Percentiles rank a stretch among this genome's conserved stretches.
Conservation (phyloP, 1,140 invertebrate genomes). For the Drosophila sechellia region DNA sequence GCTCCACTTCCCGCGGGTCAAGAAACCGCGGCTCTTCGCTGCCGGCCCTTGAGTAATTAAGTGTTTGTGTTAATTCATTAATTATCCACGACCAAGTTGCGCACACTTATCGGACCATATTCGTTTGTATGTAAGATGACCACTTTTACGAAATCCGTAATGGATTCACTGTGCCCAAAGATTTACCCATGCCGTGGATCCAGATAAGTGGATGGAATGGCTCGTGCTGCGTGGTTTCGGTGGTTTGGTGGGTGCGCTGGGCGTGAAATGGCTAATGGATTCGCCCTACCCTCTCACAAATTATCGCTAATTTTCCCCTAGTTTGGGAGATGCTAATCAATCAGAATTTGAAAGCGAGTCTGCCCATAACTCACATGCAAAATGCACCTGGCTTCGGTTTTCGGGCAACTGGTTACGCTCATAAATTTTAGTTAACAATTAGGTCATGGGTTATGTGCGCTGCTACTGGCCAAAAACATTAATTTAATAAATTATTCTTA, state of each 20-base stretch:
- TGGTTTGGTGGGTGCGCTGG: constrained; percentile 2
- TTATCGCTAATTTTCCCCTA: constrained; percentile 30
- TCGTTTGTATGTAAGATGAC: neutral
- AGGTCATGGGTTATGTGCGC: neutral
- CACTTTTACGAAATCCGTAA: constrained; percentile 43
- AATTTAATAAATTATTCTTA: neutral
- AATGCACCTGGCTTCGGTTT: neutral
- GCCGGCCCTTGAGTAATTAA: constrained; percentile 66
- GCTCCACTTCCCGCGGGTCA: constrained; percentile 39
- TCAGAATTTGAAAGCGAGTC: constrained; percentile 23
- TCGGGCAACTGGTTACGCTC: constrained; percentile 8
- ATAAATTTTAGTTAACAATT: constrained; percentile 6
- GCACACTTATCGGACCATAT: neutral
- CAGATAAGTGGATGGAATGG: constrained; percentile 43
- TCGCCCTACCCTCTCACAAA: constrained; percentile 11
- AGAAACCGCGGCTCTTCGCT: constrained; percentile 27
- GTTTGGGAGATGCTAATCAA: constrained; percentile 30
- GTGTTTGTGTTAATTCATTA: constrained; percentile 81
- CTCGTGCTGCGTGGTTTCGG: constrained; percentile 19
- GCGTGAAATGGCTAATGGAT: constrained; percentile 42
- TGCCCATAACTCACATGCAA: neutral
- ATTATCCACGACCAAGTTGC: constrained; percentile 50
- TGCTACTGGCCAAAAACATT: neutral
- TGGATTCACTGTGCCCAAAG: constrained; percentile 15
- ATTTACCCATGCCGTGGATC: constrained; percentile 34